Evolutionary conservation across 2,888 invertebrate genomes (phyloP).

Genomic region (Hemistola chrysoprasaria): DNA sequence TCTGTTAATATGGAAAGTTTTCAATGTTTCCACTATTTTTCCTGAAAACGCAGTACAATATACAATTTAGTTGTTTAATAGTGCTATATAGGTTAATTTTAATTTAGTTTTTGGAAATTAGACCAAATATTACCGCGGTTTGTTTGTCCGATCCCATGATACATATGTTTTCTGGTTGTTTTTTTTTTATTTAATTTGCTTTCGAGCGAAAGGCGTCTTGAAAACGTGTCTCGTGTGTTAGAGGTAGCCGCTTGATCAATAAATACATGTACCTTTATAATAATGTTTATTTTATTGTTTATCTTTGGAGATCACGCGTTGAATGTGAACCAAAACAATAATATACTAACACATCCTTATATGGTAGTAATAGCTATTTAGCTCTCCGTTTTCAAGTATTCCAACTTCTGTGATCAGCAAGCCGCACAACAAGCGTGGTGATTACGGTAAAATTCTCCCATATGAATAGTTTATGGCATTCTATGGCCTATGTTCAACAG

Average conservation of each 20-base stretch:
- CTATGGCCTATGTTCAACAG: no score
- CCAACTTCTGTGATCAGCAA: no score
- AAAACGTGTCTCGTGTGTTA: slow-evolving; percentile 66
- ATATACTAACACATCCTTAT: no score
- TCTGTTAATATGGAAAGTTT: no score
- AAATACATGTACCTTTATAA: slow-evolving; percentile 75
- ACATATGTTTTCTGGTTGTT: slow-evolving; percentile 53
- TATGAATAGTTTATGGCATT: no score
- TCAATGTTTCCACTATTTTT: no score
- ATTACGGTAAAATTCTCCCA: no score
- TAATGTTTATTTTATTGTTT: slow-evolving; percentile 43
- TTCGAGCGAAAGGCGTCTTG: slow-evolving; percentile 53
- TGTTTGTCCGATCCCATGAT: slow-evolving; percentile 45
- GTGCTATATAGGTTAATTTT: slow-evolving; percentile 27
- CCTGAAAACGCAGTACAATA: slow-evolving; percentile 17
- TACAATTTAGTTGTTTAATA: slow-evolving; percentile 21
- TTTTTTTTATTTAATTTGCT: slow-evolving; percentile 58
- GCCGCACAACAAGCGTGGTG: no score
- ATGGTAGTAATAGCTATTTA: no score
- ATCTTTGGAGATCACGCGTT: no score
- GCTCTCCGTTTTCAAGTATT: no score
- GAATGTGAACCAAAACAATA: no score
- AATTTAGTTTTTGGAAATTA: slow-evolving; percentile 40
- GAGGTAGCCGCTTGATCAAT: slow-evolving; percentile 79
- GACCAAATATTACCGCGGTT: slow-evolving; percentile 64